phyloP scores from a whole-genome alignment of 2,113 vertebrate species.

The Ophthalmolycus amberensis region DNA sequence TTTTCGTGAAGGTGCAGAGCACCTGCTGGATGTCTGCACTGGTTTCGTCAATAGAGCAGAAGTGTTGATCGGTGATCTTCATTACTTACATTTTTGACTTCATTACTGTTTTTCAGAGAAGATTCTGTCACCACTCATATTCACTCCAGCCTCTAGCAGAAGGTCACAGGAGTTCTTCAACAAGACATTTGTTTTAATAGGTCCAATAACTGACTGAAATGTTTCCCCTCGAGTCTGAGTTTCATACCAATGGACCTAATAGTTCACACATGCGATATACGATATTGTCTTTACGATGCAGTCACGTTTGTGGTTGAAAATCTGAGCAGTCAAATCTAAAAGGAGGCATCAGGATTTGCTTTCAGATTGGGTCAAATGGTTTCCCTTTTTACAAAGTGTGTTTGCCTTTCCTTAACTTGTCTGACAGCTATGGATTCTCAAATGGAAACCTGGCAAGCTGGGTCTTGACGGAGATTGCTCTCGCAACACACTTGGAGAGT shows the following conservation, averaged over 20 bases:
- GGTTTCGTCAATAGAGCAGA: constrained; percentile 26
- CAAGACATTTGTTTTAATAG: constrained; percentile 75
- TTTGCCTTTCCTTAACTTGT: constrained; percentile 73
- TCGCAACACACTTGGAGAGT: constrained; percentile 54
- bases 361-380: constrained; percentile 67
- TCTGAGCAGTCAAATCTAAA: constrained; percentile 48
- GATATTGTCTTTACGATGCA: constrained; percentile 48
- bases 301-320: constrained; percentile 30
- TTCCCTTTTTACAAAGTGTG: constrained; percentile 66
- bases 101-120: constrained; percentile 44
- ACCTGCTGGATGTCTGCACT: constrained; percentile 38
- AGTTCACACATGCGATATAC: constrained; percentile 59
- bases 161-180: constrained; percentile 67
- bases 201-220: constrained; percentile 75
- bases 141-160: constrained; percentile 45
- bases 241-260: constrained; percentile 68
- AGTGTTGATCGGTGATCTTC: constrained; percentile 43
- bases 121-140: constrained; percentile 62
- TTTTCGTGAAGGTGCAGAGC: constrained; percentile 39
- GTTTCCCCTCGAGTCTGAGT: constrained; percentile 64
- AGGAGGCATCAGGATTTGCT: constrained; percentile 52
- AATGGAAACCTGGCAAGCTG: constrained; percentile 81
- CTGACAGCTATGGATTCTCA: constrained; percentile 75
- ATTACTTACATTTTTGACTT: constrained; percentile 44
- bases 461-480: constrained; percentile 74